Conservation (phyloP, 2,888 invertebrate genomes). For the Mythimna ferrago region DNA sequence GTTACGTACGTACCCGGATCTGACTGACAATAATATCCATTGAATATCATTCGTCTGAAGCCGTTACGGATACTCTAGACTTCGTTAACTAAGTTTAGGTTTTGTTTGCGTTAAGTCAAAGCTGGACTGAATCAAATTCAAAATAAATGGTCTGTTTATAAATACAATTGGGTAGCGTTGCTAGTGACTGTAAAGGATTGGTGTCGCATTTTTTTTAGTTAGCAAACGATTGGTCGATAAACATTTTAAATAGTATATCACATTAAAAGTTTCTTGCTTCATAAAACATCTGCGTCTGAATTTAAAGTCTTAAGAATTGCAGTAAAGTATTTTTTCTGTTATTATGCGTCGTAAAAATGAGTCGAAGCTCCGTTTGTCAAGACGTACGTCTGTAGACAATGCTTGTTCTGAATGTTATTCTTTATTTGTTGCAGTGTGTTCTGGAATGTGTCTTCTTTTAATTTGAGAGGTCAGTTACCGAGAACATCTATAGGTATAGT, state of each 20-base stretch:
- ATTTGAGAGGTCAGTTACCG: conserved; percentile 59
- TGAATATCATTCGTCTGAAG: conserved; percentile 37
- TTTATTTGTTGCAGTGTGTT: conserved; percentile 31
- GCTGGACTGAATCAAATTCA: background rate
- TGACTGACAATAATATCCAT: conserved; percentile 35
- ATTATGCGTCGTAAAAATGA: conserved; percentile 25
- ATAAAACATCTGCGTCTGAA: background rate
- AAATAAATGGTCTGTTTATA: conserved; percentile 12
- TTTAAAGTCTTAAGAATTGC: conserved; percentile 5
- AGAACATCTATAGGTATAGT: conserved; percentile 19
- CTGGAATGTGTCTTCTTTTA: conserved; percentile 21
- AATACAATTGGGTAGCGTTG: no score
- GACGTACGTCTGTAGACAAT: conserved; percentile 62
- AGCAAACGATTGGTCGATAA: background rate
- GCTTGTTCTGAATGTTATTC: conserved; percentile 42
- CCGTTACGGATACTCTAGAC: conserved; percentile 28
- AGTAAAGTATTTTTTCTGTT: conserved; percentile 18
- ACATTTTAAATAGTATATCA: background rate
- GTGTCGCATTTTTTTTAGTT: conserved; percentile 6
- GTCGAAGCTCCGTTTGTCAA: conserved; percentile 24
- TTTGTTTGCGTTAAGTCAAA: conserved; percentile 26
- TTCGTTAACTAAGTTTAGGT: conserved; percentile 43
- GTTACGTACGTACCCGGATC: conserved; percentile 35
- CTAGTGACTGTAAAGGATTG: background rate
- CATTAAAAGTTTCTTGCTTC: background rate